Evolutionary conservation across 2,113 vertebrate species (phyloP).

Genomic region (Cisticola juncidis): DNA sequence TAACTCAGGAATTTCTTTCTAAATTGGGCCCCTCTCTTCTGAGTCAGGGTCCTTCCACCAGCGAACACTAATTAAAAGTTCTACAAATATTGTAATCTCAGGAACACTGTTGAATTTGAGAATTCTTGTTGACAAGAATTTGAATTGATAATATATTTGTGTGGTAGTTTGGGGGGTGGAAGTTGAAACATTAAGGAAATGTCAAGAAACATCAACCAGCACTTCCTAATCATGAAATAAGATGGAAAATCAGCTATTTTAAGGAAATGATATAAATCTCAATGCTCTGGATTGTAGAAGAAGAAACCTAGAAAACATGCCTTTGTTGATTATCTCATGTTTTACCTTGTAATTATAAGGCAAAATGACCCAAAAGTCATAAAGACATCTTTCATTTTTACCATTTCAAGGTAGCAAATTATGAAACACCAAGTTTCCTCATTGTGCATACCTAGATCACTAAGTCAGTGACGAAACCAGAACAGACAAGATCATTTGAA

Average conservation of each 20-base stretch:
- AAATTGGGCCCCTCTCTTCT: neutral
- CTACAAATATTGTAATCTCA: neutral
- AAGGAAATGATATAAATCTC: neutral
- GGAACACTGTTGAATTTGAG: neutral
- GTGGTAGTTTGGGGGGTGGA: neutral
- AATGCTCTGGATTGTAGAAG: neutral
- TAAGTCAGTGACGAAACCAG: neutral
- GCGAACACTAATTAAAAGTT: neutral
- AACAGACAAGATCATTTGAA: neutral
- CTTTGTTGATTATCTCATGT: neutral
- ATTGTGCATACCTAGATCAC: neutral
- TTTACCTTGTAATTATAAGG: neutral
- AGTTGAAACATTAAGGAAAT: neutral
- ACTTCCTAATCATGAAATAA: neutral
- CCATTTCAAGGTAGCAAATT: neutral
- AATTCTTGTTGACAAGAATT: neutral
- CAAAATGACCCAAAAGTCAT: neutral
- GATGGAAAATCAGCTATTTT: neutral
- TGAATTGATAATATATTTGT: neutral
- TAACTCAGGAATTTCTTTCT: neutral
- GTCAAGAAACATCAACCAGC: neutral
- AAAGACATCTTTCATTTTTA: neutral
- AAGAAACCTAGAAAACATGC: neutral
- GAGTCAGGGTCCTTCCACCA: neutral
- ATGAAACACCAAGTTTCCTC: neutral